Evolutionary conservation across 2,888 invertebrate species (phyloP), one percentile per base, ranked within the genome.

Genomic region (Eueremaeus valkanovi): DNA sequence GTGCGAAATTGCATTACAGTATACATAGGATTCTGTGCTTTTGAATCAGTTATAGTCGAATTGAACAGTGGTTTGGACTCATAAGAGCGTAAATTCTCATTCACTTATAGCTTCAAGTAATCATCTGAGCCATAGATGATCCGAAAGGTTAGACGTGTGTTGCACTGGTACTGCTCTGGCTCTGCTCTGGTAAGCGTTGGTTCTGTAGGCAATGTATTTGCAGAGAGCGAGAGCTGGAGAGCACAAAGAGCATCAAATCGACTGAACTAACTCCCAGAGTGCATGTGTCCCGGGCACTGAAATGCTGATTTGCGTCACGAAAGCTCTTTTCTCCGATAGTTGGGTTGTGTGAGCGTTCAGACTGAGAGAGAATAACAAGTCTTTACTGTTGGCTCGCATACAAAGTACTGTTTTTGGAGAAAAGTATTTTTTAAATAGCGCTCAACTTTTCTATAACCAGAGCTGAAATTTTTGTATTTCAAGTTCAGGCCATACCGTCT

Each of bases 301-400:
- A 66, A n/a, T 66, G 66, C n/a, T 66, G 66, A 66, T 66, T 66
- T 66, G 66, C 66, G 66, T 66, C 66, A 66, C 66, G 33, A 40
- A 66, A 40, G 36, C 40, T 66, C 33, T 40, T 66, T 31, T n/a
- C 9, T 21, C n/a, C 3, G 11, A 31, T 29, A 61, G 61, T 61
- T 16, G 31, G 61, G n/a, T n/a, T 61, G 61, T 31, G 61, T 29
- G 61, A 29, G 61, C 18, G 21, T 3, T 21, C 5, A 21, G 21
- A 51, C 24, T 8, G 51, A 21, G 3, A n/a, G n/a, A 61, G 61
- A 61, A 61, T 61, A 61, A 61, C 61, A 61, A 61, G 61, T 61
- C 61, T 51, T 21, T 21, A 51, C 51, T 21, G 51, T 51, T 51
- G 51, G 45, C 61, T 61, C 55, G 8, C 55, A 27, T 55, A 55